These are phyloP conservation scores for Callosobruchus maculatus DNA, from an alignment of 2,888 invertebrate species.

Conservation along the genomic window DNA sequence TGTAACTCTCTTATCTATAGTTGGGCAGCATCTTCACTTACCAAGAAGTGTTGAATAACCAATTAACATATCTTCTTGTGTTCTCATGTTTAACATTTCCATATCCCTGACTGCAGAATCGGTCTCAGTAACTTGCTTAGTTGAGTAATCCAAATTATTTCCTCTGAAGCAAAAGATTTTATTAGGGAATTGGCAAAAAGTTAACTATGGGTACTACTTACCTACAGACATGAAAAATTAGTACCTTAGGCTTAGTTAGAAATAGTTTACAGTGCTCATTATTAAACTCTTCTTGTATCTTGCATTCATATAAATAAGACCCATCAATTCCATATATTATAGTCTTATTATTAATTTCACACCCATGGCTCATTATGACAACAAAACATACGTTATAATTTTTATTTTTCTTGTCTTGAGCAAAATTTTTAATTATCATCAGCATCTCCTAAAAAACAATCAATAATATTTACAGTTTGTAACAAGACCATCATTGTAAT, in stretches of 20 bases:
- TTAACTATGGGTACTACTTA: constrained; percentile 22
- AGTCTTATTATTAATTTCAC: constrained; percentile 46
- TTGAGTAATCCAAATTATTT: constrained; percentile 30
- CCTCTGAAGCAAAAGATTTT: constrained; percentile 34
- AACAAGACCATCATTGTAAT: no score
- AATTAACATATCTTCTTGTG: constrained; percentile 58
- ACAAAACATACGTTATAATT: constrained; percentile 60
- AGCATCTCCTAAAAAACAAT: constrained; percentile 43
- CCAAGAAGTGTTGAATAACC: constrained; percentile 61
- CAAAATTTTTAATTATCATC: constrained; percentile 48
- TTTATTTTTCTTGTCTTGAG: constrained; percentile 43
- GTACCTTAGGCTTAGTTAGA: constrained; percentile 63
- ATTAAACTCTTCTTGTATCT: constrained; percentile 57
- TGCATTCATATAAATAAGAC: constrained; percentile 48
- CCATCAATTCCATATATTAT: constrained; percentile 60
- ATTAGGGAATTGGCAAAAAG: background rate
- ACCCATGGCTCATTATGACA: constrained; percentile 66
- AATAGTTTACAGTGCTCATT: constrained; percentile 56
- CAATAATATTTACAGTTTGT: no score
- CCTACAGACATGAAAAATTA: constrained; percentile 70
- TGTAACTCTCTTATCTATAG: no score
- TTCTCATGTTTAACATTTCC: constrained; percentile 24
- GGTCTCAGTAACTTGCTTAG: constrained; percentile 31
- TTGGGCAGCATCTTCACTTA: constrained; percentile 20
- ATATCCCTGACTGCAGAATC: constrained; percentile 8